Percentiles rank a stretch among this genome's conserved stretches.
phyloP scores from a whole-genome alignment of 2,797 vertebrate genomes.

The Percopsis omiscomaycus region DNA sequence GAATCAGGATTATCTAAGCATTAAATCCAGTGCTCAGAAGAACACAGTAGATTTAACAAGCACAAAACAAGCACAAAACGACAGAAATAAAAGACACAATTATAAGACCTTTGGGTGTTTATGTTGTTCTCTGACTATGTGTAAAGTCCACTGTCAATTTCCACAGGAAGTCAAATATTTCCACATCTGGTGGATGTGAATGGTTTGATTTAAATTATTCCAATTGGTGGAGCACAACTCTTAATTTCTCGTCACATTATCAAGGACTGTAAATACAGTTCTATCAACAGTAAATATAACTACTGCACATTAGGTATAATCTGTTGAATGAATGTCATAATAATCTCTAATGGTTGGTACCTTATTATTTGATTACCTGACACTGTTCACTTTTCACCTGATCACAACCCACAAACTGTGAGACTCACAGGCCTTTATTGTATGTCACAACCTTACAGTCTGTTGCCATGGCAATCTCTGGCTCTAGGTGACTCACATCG shows the following conservation, averaged over 20 bases:
- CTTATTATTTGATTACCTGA: neutral
- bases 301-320: neutral
- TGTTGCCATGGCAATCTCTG: conserved; percentile 85
- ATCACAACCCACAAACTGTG: no score
- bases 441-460: conserved; percentile 83
- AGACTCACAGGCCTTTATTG: conserved; percentile 89
- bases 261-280: neutral
- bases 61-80: neutral
- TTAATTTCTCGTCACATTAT: neutral
- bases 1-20: conserved; percentile 22
- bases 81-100: no score
- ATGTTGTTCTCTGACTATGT: no score
- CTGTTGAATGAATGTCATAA: neutral
- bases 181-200: no score
- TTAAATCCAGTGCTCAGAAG: neutral
- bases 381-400: neutral
- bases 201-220: neutral
- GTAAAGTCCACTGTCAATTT: no score
- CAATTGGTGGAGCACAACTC: no score
- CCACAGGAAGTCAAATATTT: no score
- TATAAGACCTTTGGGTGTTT: no score
- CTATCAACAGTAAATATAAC: neutral
- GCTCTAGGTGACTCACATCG: conserved; percentile 83
- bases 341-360: neutral
- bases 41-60: neutral